A percentile compares a stretch with the other conserved stretches of the same genome.
Evolutionary conservation across 2,113 vertebrate species (phyloP).

Genomic region (Oenanthe oenanthe): DNA sequence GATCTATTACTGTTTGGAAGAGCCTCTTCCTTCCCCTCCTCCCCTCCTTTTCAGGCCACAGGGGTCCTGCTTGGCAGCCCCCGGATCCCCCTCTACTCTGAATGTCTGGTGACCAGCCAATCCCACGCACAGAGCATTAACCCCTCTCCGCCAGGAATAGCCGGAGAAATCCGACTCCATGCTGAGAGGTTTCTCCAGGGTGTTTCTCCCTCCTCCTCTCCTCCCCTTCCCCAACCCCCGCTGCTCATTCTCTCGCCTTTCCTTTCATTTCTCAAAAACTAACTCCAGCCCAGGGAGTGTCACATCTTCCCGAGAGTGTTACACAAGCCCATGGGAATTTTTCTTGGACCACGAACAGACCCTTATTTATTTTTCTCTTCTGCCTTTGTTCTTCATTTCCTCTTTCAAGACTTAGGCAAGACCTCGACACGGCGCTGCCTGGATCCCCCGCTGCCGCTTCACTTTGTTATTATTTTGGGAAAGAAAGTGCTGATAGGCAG

Average conservation of each 20-base stretch:
- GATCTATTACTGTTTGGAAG: slow-evolving; percentile 58
- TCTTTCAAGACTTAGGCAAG: slow-evolving; percentile 56
- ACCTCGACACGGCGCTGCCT: slow-evolving; percentile 3
- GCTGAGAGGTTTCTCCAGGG: slow-evolving; percentile 19
- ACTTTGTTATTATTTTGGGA: slow-evolving; percentile 34
- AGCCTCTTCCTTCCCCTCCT: slow-evolving; percentile 41
- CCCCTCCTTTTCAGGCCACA: slow-evolving; percentile 61
- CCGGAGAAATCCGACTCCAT: slow-evolving; percentile 44
- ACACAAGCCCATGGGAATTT: slow-evolving; percentile 32
- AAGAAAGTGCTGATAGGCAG: slow-evolving; percentile 1
- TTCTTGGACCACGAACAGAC: slow-evolving; percentile 53
- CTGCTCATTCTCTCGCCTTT: neutral
- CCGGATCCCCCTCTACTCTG: slow-evolving; percentile 23
- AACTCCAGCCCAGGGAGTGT: slow-evolving; percentile 9
- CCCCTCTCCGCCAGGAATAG: neutral
- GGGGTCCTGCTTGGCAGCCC: slow-evolving; percentile 65
- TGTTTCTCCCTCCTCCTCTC: neutral
- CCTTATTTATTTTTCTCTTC: slow-evolving; percentile 66
- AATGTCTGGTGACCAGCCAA: slow-evolving; percentile 67
- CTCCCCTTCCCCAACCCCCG: neutral
- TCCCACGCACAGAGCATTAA: slow-evolving; percentile 47
- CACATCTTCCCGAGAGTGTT: neutral
- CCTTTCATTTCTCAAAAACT: slow-evolving; percentile 11
- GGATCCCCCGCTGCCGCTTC: slow-evolving; percentile 11
- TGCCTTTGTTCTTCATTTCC: slow-evolving; percentile 70